A percentile compares a stretch with the other conserved stretches of the same genome.
Conservation (phyloP, 2,797 vertebrate species). For the Megaceryle alcyon region DNA sequence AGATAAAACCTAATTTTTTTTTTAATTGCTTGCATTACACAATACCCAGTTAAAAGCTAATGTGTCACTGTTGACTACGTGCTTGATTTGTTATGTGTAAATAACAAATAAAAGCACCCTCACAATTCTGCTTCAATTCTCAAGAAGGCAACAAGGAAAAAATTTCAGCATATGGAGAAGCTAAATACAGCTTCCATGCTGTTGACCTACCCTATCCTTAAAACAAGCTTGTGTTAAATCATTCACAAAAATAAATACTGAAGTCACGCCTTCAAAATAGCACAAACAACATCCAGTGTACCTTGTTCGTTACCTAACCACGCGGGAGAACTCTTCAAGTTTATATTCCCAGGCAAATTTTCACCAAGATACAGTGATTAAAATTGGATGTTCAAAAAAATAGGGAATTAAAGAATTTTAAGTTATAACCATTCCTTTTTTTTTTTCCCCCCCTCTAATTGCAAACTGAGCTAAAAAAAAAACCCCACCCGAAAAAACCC, state of each 20-base stretch:
- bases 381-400: background rate
- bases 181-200: slow-evolving; percentile 22
- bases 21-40: background rate
- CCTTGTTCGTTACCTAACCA: background rate
- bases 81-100: slow-evolving; percentile 9
- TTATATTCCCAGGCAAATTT: background rate
- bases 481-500: background rate
- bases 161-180: slow-evolving; percentile 16
- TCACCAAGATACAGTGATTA: background rate
- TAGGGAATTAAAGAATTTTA: background rate
- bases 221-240: background rate
- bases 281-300: background rate
- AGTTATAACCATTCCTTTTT: background rate
- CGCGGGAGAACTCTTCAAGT: background rate
- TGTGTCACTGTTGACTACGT: background rate
- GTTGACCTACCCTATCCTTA: slow-evolving; percentile 18
- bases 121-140: background rate
- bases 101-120: background rate
- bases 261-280: slow-evolving; percentile 57
- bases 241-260: slow-evolving; percentile 61
- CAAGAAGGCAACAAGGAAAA: background rate
- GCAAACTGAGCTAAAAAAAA: background rate
- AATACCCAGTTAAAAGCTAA: background rate
- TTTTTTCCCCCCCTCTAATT: background rate
- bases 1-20: background rate